These are phyloP conservation scores for Laterallus jamaicensis DNA, from an alignment of 2,113 vertebrate genomes.

Conservation along the genomic window DNA sequence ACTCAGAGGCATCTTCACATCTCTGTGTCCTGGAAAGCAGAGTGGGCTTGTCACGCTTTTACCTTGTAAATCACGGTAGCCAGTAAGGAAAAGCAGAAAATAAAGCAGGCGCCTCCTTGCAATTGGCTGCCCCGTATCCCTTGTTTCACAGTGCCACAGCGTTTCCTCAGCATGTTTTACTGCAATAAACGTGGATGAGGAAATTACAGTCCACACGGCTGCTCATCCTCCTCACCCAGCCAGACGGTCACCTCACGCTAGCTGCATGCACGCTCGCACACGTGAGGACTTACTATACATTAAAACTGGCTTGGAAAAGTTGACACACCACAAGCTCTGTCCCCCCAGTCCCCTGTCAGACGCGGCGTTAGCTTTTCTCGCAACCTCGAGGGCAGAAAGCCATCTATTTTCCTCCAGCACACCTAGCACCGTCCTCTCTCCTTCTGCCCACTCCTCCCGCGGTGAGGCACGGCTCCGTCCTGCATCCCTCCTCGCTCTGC, in stretches of 20 bases:
- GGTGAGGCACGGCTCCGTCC: not conserved
- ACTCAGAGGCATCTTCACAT: not conserved
- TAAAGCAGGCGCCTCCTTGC: not conserved
- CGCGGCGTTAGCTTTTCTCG: not conserved
- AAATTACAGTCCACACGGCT: not conserved
- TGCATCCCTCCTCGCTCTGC: not conserved
- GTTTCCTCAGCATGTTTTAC: not conserved
- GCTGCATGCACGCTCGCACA: accelerated
- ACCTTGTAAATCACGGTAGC: not conserved
- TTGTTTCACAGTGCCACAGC: not conserved
- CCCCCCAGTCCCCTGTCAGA: not conserved
- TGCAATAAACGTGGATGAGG: not conserved
- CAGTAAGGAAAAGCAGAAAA: not conserved
- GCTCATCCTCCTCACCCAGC: not conserved
- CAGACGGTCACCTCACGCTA: not conserved
- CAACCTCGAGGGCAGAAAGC: not conserved
- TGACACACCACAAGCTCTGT: not conserved
- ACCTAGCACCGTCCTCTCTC: not conserved
- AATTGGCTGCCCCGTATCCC: not conserved
- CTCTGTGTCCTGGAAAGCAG: not conserved
- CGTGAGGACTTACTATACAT: not conserved
- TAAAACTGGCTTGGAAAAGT: not conserved
- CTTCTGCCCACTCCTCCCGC: not conserved
- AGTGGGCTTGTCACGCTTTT: not conserved
- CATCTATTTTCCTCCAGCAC: not conserved